phyloP scores from a whole-genome alignment of 2,888 invertebrate genomes.

The Drosophila tripunctata region DNA sequence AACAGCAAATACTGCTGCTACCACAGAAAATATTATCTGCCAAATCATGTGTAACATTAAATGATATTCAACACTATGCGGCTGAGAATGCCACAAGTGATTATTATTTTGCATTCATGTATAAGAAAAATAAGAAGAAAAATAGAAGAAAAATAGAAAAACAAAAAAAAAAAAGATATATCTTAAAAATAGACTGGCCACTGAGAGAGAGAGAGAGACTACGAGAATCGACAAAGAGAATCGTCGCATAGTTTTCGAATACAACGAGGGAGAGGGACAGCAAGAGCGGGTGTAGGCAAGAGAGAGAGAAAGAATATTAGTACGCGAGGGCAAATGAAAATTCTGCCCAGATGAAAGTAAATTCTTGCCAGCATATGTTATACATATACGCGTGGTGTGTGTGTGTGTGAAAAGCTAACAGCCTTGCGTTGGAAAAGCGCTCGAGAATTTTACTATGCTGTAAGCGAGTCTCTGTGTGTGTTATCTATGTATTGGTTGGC shows the following conservation, averaged over 20 bases:
- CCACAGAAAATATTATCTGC: conserved; percentile 57
- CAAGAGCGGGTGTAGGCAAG: conserved; percentile 5
- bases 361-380: conserved; percentile 66
- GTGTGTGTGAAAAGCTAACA: conserved; percentile 14
- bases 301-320: conserved; percentile 8
- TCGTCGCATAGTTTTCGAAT: conserved; percentile 5
- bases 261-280: neutral
- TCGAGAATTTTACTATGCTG: conserved; percentile 34
- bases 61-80: conserved; percentile 82
- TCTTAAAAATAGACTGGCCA: conserved; percentile 66
- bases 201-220: conserved; percentile 46
- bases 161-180: conserved; percentile 29
- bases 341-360: conserved; percentile 77
- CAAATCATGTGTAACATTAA: conserved; percentile 74
- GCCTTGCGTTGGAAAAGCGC: conserved; percentile 56
- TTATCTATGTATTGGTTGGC: conserved; percentile 40
- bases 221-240: conserved; percentile 12
- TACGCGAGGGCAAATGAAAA: conserved; percentile 46
- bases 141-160: conserved; percentile 31
- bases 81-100: conserved; percentile 71
- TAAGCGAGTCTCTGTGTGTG: conserved; percentile 20
- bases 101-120: conserved; percentile 73
- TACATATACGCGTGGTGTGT: conserved; percentile 5
- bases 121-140: conserved; percentile 20
- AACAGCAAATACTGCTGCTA: conserved; percentile 26